Conservation (phyloP, 2,113 vertebrate genomes). For the Potamarius usumacintae region DNA sequence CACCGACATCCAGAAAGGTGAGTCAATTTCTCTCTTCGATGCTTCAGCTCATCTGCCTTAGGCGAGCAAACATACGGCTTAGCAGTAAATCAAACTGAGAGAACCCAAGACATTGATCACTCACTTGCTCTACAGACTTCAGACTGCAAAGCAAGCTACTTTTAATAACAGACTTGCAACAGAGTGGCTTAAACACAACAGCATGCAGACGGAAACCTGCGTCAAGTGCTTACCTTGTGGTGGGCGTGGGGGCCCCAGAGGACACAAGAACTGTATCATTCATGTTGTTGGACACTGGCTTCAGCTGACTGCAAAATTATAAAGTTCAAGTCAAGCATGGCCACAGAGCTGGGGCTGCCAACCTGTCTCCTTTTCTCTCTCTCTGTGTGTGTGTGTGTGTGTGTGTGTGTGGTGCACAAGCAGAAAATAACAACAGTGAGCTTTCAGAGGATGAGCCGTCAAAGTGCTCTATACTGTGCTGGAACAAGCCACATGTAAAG, state of each 20-base stretch:
- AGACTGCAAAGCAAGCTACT: slow-evolving; percentile 30
- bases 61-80: slow-evolving; percentile 24
- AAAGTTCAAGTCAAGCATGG: slow-evolving; percentile 49
- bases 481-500: not conserved
- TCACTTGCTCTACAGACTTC: slow-evolving; percentile 11
- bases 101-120: slow-evolving; percentile 9
- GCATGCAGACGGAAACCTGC: slow-evolving; percentile 48
- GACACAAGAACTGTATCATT: slow-evolving; percentile 86
- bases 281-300: slow-evolving; percentile 81
- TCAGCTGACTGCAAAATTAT: slow-evolving; percentile 81
- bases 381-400: not conserved
- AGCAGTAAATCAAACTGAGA: slow-evolving; percentile 15
- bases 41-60: slow-evolving; percentile 39
- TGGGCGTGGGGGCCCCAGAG: slow-evolving; percentile 86
- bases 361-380: not conserved
- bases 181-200: slow-evolving; percentile 29
- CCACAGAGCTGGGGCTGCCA: slow-evolving; percentile 25
- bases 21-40: slow-evolving; percentile 40
- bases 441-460: slow-evolving; percentile 7
- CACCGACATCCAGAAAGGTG: slow-evolving; percentile 10
- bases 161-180: slow-evolving; percentile 38
- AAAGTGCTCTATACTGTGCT: slow-evolving; percentile 9
- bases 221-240: slow-evolving; percentile 82
- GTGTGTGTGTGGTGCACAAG: not conserved
- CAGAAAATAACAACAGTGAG: not conserved